Evolutionary conservation across 1,140 invertebrate species (phyloP).

Genomic region (Amphibalanus amphitrite): DNA sequence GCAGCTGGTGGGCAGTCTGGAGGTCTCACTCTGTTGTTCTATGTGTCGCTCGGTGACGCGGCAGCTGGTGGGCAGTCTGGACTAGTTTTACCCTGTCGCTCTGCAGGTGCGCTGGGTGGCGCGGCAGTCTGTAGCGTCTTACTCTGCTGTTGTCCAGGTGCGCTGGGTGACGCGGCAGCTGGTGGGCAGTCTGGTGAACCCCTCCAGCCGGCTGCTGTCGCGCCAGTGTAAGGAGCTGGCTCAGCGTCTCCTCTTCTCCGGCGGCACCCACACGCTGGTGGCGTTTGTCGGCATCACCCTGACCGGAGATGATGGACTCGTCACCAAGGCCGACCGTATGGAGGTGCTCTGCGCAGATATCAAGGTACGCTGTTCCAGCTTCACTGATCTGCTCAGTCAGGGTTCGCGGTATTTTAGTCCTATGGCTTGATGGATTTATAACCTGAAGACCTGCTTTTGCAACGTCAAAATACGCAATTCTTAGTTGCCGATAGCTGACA

Average conservation of each 20-base stretch:
- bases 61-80: too few relatives aligned
- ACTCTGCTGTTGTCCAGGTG: not conserved
- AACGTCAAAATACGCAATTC: too few relatives aligned
- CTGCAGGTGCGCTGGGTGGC: too few relatives aligned
- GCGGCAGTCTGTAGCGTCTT: not conserved
- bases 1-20: not conserved
- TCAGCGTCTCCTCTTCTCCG: not conserved
- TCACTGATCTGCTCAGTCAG: too few relatives aligned
- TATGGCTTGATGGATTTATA: too few relatives aligned
- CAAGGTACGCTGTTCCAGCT: conserved; percentile 30
- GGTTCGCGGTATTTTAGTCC: too few relatives aligned
- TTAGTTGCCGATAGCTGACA: too few relatives aligned
- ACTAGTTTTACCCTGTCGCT: not conserved
- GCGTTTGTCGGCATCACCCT: not conserved
- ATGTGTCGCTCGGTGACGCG: not conserved
- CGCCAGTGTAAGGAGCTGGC: not conserved
- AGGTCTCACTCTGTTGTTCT: not conserved
- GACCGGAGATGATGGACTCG: conserved; percentile 30
- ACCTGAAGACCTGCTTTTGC: too few relatives aligned
- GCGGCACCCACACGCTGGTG: not conserved
- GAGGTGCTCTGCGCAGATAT: conserved; percentile 64
- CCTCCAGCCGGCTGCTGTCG: not conserved
- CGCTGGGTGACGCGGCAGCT: not conserved
- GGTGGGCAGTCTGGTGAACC: not conserved
- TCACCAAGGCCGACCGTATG: conserved; percentile 60